Evolutionary conservation across 92 coral and sea anemone genomes (phyloP).

Genomic region (Zoanthus solanderi): DNA sequence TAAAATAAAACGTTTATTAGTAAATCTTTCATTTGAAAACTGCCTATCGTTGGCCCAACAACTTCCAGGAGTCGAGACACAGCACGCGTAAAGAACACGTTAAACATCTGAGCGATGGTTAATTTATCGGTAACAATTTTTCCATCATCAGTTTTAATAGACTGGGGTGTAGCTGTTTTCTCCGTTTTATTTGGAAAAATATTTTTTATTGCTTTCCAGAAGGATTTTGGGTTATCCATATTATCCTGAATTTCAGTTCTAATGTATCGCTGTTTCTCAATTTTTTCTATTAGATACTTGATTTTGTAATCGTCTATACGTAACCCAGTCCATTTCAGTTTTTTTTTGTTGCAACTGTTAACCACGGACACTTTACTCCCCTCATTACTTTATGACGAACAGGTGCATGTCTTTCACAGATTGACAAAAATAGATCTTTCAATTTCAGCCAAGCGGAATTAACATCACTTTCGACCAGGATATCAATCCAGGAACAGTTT

Average conservation of each 20-base stretch:
- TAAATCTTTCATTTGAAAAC: not conserved
- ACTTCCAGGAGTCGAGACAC: slow-evolving; percentile 35
- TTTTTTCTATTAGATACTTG: slow-evolving; percentile 21
- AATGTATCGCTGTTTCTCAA: no score
- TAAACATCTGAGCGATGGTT: not conserved
- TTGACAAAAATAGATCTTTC: slow-evolving; percentile 31
- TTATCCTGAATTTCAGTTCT: not conserved
- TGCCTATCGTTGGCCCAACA: slow-evolving; percentile 3
- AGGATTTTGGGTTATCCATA: slow-evolving; percentile 49
- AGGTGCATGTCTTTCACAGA: slow-evolving; percentile 30
- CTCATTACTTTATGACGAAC: not conserved
- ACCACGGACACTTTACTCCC: slow-evolving; percentile 37
- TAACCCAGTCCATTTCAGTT: slow-evolving; percentile 16
- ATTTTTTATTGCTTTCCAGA: slow-evolving; percentile 45
- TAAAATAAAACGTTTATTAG: not conserved
- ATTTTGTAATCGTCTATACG: not conserved
- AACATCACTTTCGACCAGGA: not conserved
- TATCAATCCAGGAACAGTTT: slow-evolving; percentile 39
- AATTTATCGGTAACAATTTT: slow-evolving; percentile 9
- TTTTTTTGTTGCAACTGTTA: slow-evolving; percentile 43
- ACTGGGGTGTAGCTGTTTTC: not conserved
- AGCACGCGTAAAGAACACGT: slow-evolving; percentile 46
- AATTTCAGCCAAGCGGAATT: slow-evolving; percentile 19
- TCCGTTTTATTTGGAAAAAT: slow-evolving; percentile 42
- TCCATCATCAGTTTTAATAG: slow-evolving; percentile 12